Evolutionary conservation across 1,140 invertebrate genomes (phyloP), one percentile per base, ranked within the genome.

Genomic region (Bombus fervidus): DNA sequence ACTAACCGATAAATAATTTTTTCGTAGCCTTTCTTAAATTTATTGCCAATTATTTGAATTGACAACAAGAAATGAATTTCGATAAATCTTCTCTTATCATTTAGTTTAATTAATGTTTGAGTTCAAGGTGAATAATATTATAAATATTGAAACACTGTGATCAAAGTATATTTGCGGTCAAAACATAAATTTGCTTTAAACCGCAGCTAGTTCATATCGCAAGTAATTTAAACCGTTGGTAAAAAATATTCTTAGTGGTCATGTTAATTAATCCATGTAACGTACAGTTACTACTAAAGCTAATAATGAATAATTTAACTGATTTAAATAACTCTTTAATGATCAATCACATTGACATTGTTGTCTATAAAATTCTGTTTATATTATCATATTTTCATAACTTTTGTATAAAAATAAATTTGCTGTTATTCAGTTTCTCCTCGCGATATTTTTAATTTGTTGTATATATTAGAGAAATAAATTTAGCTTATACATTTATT

Each of bases 141-240:
- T 68, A 83, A 68, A 2, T 18, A 28, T 68, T 1, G 62, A 57
- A 77, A 83, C 8, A 6, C 18, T 25, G 8, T 18, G n/a, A 75
- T 39, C 43, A 15, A 47, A 68, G 43, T 57, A 31, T 13, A 72
- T 81, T 81, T 31, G 28, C 53, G 18, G 41, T 34, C 39, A 18
- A 69, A 77, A 77, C 57, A 83, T 69, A 83, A 83, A 83, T 83
- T 53, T 43, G 18, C 68, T 41, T 37, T 8, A 57, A 69, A 77
- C 81, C 62, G n/a, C 73, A 77, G 37, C 72, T 37, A 31, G 43
- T 69, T 47, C 18, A 53, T n/a, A 77, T 62, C 81, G 34, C 81
- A 83, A 37, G 81, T 83, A 83, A 83, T 69, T 77, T 57, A 77
- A 83, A 25, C 81, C 81, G 69, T 57, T 57, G 18, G 64, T 22